Evolutionary conservation across 2,113 vertebrate genomes (phyloP).

Genomic region (Polypterus senegalus): DNA sequence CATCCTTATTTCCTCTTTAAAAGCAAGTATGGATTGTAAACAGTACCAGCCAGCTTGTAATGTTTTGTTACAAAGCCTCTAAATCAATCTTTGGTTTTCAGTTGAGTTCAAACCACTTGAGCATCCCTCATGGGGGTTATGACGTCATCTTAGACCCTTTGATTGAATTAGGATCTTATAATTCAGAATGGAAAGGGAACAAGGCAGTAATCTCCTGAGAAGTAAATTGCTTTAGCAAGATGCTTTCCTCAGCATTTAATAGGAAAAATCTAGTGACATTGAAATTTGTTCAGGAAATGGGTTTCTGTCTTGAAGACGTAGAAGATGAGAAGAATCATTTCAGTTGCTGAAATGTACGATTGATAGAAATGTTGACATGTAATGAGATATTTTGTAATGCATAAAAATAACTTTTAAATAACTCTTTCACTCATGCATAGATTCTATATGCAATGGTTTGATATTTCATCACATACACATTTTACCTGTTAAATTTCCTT

Average conservation of each 20-base stretch:
- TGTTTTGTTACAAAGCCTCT: slow-evolving; percentile 15
- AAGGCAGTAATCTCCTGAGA: background rate
- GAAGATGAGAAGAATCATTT: too few relatives aligned
- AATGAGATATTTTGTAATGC: too few relatives aligned
- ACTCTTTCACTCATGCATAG: too few relatives aligned
- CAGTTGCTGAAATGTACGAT: too few relatives aligned
- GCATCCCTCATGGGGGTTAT: background rate
- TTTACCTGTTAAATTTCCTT: too few relatives aligned
- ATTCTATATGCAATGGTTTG: too few relatives aligned
- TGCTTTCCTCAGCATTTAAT: slow-evolving; percentile 1
- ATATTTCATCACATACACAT: too few relatives aligned
- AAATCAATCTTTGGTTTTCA: slow-evolving; percentile 12
- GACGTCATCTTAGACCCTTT: slow-evolving; percentile 2
- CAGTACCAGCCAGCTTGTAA: slow-evolving; percentile 3
- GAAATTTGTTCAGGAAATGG: background rate
- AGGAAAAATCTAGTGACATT: background rate
- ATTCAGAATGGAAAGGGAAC: background rate
- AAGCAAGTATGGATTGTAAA: slow-evolving; percentile 2
- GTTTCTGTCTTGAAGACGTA: background rate
- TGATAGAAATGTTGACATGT: too few relatives aligned
- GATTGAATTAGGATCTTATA: background rate
- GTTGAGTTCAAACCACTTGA: background rate
- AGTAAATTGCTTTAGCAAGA: background rate
- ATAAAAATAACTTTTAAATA: too few relatives aligned
- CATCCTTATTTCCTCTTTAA: slow-evolving; percentile 2